Base-by-base conservation (phyloP, 2,797 vertebrate genomes). In the Podargus strigoides region DNA sequence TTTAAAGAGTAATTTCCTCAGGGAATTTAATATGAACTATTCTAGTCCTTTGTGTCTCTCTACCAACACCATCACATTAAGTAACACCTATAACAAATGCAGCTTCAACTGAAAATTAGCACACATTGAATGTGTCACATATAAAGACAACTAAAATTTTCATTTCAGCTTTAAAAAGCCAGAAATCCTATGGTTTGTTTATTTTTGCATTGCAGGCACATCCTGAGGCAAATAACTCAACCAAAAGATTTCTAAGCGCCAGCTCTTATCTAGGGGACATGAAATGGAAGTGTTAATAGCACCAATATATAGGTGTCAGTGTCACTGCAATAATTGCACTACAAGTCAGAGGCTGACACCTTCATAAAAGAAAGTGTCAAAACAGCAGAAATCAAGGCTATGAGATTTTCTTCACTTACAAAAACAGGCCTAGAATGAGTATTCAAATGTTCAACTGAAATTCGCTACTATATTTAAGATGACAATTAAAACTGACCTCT, bases 261-360 rank as follows among this genome's bases (percentile, higher is more conserved):
- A 67, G 59, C 27, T 94, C 69, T 88, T 94, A 88, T 58, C 91
- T 82, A 84, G 47, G 82, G 8, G 26, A 88, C 85, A 76, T 36
- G 79, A 94, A 96, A 93, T 73, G 47, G 76, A 95, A 94, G 91
- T 73, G 92, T 86, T 95, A 97, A 94, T 87, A 94, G 85, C 94
- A 97, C 87, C 79, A 88, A 84, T 63, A 83, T 47, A 67, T 58
- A 96, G 84, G 91, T 93, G 92, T 93, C 87, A 91, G 55, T 92
- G 96, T 81, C 92, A 92, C 47, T 56, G 87, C 70, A 95, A 90
- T 93, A 90, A 93, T 34, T 83, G 85, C 64, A 62, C 69, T 81
- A 53, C 66, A 84, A 96, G 92, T 92, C 91, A 91, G 90, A 91
- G 76, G 83, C 82, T 92, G 89, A 95, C 89, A 93, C 73, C 77